Conservation (phyloP, 2,113 vertebrate species). For the Sylvilagus bachmani region DNA sequence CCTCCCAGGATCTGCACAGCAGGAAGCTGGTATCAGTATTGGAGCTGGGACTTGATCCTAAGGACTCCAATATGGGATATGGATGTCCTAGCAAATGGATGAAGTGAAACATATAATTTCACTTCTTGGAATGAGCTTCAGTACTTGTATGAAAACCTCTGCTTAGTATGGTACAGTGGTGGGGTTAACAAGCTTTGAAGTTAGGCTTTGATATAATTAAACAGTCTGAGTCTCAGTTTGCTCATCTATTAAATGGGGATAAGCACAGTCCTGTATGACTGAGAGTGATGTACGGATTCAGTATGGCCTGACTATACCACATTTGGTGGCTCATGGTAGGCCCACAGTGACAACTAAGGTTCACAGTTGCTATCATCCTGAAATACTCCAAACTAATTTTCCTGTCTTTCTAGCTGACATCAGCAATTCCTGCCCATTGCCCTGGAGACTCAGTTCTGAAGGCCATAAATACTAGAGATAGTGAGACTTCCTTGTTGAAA, state of each 20-base stretch:
- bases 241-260: neutral
- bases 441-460: neutral
- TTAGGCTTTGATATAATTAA: neutral
- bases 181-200: neutral
- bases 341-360: neutral
- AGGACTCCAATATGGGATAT: no score
- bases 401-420: neutral
- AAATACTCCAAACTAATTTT: neutral
- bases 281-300: neutral
- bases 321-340: neutral
- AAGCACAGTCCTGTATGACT: neutral
- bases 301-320: accelerated
- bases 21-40: no score
- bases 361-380: no score
- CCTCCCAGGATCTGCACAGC: no score
- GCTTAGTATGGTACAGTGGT: neutral
- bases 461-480: neutral
- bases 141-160: neutral
- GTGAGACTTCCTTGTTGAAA: conserved; percentile 17
- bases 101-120: neutral
- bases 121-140: neutral
- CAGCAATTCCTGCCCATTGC: neutral
- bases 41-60: no score
- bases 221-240: neutral
- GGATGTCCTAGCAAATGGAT: no score